A percentile compares a stretch with the other conserved stretches of the same genome.
Conservation (phyloP, 2,888 invertebrate genomes). For the Germaria angustata region DNA sequence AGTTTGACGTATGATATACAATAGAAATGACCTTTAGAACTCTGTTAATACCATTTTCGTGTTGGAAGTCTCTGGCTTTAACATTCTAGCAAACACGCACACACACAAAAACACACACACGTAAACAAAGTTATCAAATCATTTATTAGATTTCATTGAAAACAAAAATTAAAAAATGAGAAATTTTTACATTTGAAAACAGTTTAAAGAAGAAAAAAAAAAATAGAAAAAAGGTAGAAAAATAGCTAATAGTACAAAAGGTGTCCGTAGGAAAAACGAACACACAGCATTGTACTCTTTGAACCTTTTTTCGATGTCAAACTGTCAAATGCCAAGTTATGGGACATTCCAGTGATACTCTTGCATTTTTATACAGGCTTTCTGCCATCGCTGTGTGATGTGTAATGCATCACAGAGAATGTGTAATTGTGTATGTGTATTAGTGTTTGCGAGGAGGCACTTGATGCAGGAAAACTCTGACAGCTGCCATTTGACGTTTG, state of each 20-base stretch:
- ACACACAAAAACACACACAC: neutral
- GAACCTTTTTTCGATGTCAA: slow-evolving; percentile 64
- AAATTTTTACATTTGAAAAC: slow-evolving; percentile 19
- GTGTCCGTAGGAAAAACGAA: neutral
- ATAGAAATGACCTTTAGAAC: slow-evolving; percentile 60
- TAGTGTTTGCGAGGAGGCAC: slow-evolving; percentile 35
- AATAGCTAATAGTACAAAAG: neutral
- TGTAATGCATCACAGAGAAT: neutral
- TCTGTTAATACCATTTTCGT: slow-evolving; percentile 10
- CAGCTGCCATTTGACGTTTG: slow-evolving; percentile 64
- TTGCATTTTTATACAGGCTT: slow-evolving; percentile 19
- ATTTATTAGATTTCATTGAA: slow-evolving; percentile 42
- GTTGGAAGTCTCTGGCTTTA: neutral
- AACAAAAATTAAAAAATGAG: slow-evolving; percentile 6
- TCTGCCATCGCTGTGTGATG: neutral
- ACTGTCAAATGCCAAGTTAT: slow-evolving; percentile 64
- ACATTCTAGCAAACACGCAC: neutral
- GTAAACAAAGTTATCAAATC: neutral
- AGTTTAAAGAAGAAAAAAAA: neutral
- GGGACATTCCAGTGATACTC: slow-evolving; percentile 50
- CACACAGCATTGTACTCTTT: slow-evolving; percentile 42
- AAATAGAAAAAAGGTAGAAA: neutral
- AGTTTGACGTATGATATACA: slow-evolving; percentile 48
- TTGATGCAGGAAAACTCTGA: slow-evolving; percentile 50
- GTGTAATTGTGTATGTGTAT: neutral